Percentiles rank a stretch among this genome's conserved stretches.
These are phyloP conservation scores for Ostrea edulis DNA, from an alignment of 1,140 invertebrate genomes.

Conservation along the genomic window DNA sequence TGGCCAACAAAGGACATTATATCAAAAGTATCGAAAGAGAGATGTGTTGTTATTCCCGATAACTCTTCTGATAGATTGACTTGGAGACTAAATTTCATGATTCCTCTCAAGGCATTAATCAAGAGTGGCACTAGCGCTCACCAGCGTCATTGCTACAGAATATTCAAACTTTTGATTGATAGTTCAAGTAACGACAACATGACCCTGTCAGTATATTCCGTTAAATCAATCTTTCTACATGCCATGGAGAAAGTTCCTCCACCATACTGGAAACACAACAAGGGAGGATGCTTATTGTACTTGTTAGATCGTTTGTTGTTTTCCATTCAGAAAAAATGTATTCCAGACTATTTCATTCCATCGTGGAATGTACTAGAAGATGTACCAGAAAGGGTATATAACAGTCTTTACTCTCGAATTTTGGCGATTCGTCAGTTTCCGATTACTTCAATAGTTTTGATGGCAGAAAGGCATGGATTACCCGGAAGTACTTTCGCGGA, in stretches of 20 bases:
- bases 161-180: background rate
- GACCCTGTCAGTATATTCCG: background rate
- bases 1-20: background rate
- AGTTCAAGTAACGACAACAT: background rate
- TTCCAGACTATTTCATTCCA: background rate
- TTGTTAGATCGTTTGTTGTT: background rate
- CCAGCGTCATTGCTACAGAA: background rate
- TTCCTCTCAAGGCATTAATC: background rate
- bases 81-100: constrained; percentile 12
- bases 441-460: background rate
- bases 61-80: background rate
- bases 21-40: background rate
- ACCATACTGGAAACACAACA: background rate
- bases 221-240: background rate
- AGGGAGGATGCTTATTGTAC: background rate
- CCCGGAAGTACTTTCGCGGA: background rate
- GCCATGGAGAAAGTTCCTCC: background rate
- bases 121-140: background rate
- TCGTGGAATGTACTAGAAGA: constrained; percentile 2
- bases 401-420: background rate
- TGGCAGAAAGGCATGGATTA: background rate
- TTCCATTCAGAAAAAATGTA: background rate
- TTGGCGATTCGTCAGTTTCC: background rate
- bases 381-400: background rate
- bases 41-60: background rate